Base-by-base conservation (phyloP, 2,888 invertebrate species). In the Hydrotaea cyrtoneurina region DNA sequence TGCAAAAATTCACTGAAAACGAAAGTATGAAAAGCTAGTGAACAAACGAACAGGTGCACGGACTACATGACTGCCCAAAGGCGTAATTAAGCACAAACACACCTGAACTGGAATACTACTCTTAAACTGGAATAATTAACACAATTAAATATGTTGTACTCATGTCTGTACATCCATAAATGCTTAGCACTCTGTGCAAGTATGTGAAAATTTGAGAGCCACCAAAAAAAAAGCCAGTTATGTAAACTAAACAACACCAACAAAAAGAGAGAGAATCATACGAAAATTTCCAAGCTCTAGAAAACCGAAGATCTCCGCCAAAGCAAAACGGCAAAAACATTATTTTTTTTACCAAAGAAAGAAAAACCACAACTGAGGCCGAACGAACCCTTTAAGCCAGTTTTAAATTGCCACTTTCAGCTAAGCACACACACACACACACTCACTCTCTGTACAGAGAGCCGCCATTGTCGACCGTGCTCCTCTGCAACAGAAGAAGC, bases 41-140 rank as follows among this genome's bases (percentile, higher is more conserved):
- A 36, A 36, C 62, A n/a, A 36, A 50, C 26, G 5, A 69, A 19
- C 69, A 69, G 69, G 69, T 69, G 69, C 69, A 46, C 13, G 3
- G 23, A 7, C 36, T 3, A 36, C 36, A 43, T 13, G 43, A 43
- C 50, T 15, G 31, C 62, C 15, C 62, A 8, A n/a, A n/a, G 17
- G 31, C n/a, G 17, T 59, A 39, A 39, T 8, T 39, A 39, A 39
- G n/a, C 62, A 13, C 15, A 31, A 39, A 50, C 50, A 26, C 62
- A 26, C 26, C 19, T 15, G 23, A 69, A 69, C 43, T 69, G 43
- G 69, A 69, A 69, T 69, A 69, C n/a, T 62, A 62, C 62, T 31
- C 26, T 39, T 15, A 46, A 69, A 69, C 43, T 69, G 43, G 69
- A 69, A 69, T 69, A 69, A 69, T 69, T 69, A 69, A 69, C 69